phyloP scores from a whole-genome alignment of 2,797 vertebrate species.

The Anomalospiza imberbis region DNA sequence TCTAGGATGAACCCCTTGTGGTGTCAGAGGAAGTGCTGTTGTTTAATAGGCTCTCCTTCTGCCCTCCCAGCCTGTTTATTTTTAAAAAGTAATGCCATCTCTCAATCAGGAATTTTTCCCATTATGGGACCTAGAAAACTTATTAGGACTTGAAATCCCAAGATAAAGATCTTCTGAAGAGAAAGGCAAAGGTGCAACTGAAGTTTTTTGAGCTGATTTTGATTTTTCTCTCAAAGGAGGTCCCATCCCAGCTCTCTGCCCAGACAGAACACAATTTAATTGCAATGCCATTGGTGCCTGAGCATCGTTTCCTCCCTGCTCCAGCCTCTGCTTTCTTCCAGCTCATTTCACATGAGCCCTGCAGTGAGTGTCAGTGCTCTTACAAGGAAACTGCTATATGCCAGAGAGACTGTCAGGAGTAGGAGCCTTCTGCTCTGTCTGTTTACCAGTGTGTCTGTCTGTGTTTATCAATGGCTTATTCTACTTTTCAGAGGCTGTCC shows the following conservation, averaged over 20 bases:
- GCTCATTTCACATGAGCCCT: slow-evolving; percentile 44
- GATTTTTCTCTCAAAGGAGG: neutral
- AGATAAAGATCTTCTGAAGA: neutral
- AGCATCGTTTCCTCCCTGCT: neutral
- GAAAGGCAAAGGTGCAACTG: neutral
- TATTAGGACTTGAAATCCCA: neutral
- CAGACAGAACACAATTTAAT: neutral
- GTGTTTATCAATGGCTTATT: neutral
- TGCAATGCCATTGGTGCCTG: neutral
- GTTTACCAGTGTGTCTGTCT: neutral
- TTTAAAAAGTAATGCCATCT: neutral
- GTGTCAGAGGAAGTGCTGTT: neutral
- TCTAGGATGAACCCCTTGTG: neutral
- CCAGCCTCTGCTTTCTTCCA: slow-evolving; percentile 16
- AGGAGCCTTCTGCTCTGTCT: slow-evolving; percentile 49
- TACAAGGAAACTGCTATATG: neutral
- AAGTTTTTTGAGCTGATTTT: neutral
- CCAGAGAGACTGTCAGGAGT: slow-evolving; percentile 14
- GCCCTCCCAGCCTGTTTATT: neutral
- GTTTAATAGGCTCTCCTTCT: neutral
- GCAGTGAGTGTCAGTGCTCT: slow-evolving; percentile 33
- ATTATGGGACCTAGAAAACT: neutral
- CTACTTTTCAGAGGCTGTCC: neutral
- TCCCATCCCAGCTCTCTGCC: neutral
- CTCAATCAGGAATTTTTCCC: neutral